phyloP scores from a whole-genome alignment of 2,113 vertebrate genomes.

The Myanophis thanlyinensis region DNA sequence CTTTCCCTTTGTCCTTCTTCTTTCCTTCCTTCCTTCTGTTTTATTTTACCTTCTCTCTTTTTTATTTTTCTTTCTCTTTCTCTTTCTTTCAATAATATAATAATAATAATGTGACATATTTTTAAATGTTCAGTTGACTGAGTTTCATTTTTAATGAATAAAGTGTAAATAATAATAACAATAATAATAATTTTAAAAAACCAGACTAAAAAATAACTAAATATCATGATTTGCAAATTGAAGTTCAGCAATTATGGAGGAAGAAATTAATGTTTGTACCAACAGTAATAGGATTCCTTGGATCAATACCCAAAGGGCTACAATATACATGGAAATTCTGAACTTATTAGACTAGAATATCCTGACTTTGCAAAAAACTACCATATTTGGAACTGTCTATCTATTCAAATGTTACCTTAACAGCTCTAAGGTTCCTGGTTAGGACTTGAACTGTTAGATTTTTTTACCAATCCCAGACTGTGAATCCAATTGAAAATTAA shows the following conservation, averaged over 20 bases:
- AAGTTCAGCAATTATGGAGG: neutral
- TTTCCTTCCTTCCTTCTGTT: neutral
- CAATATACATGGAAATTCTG: neutral
- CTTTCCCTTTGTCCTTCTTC: neutral
- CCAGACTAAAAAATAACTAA: neutral
- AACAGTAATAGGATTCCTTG: neutral
- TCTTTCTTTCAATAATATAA: neutral
- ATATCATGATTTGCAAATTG: neutral
- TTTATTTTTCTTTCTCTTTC: neutral
- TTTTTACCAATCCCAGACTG: neutral
- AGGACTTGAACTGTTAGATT: neutral
- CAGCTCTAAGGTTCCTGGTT: neutral
- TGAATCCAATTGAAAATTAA: too few relatives aligned
- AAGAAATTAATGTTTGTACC: neutral
- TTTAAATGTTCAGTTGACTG: too few relatives aligned
- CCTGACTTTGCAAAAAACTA: neutral
- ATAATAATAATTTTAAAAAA: too few relatives aligned
- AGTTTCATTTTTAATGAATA: too few relatives aligned
- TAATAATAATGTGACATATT: neutral
- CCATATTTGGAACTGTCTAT: neutral
- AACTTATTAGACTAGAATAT: neutral
- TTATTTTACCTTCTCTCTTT: conserved; percentile 15
- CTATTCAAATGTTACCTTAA: neutral
- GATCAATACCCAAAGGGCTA: neutral
- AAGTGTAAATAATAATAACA: too few relatives aligned